phyloP scores from a whole-genome alignment of 2,797 vertebrate genomes.

The Okamejei kenojei region DNA sequence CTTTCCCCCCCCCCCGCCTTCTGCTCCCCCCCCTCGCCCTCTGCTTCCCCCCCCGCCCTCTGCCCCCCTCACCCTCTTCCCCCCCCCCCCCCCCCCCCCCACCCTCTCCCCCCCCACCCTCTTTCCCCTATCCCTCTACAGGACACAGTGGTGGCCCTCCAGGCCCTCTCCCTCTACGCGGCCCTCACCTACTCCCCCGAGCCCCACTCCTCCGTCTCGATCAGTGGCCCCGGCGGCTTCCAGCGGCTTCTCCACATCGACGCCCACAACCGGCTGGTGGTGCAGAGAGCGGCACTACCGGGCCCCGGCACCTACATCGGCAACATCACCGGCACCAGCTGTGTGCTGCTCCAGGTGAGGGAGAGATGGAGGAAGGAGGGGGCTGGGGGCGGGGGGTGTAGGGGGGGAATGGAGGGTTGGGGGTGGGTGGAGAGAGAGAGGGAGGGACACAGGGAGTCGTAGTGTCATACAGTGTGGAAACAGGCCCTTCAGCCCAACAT shows the following conservation, averaged over 20 bases:
- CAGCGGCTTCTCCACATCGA: slow-evolving; percentile 56
- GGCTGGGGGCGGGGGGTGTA: too few species aligned
- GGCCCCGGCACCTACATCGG: slow-evolving; percentile 56
- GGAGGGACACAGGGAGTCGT: too few species aligned
- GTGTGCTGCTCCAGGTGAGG: slow-evolving; percentile 70
- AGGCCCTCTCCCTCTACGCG: slow-evolving; percentile 72
- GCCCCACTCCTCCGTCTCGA: slow-evolving; percentile 46
- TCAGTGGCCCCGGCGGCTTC: slow-evolving; percentile 58
- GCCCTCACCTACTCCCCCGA: slow-evolving; percentile 58
- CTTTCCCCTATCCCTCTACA: slow-evolving; percentile 44
- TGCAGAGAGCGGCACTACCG: slow-evolving; percentile 62
- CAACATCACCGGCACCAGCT: slow-evolving; percentile 59
- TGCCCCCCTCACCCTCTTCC: not conserved
- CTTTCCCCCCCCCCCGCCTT: too few species aligned
- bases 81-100: too few species aligned
- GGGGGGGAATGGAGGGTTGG: too few species aligned
- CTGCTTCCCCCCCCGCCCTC: too few species aligned
- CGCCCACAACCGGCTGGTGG: slow-evolving; percentile 65
- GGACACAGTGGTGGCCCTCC: slow-evolving; percentile 80
- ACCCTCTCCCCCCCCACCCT: not conserved
- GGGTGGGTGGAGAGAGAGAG: too few species aligned
- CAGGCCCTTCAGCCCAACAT: too few species aligned
- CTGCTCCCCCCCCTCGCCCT: too few species aligned
- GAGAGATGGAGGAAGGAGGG: too few species aligned
- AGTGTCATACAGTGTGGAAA: too few species aligned